Conservation (phyloP, 2,888 invertebrate genomes). For the Chymomyza fuscimana region DNA sequence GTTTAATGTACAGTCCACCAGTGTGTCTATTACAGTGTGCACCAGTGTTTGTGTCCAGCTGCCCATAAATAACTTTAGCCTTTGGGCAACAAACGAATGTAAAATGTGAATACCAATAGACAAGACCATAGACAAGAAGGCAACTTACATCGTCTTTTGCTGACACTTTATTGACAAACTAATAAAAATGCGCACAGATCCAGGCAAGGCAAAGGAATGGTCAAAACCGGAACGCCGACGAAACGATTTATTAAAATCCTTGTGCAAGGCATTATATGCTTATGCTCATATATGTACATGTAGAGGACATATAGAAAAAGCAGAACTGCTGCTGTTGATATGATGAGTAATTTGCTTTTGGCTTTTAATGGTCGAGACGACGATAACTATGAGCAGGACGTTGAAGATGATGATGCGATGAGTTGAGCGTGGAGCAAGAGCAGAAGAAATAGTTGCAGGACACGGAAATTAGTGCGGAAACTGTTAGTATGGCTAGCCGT, state of each 20-base stretch:
- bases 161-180: conserved; percentile 74
- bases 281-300: conserved; percentile 10
- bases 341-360: conserved; percentile 78
- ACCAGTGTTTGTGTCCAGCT: not conserved
- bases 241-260: conserved; percentile 76
- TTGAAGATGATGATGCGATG: too few relatives aligned
- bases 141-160: conserved; percentile 63
- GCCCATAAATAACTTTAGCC: conserved; percentile 41
- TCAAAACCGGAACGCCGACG: conserved; percentile 26
- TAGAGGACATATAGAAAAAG: conserved; percentile 49
- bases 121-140: conserved; percentile 33
- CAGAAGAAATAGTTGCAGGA: conserved; percentile 57
- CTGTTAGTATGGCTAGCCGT: conserved; percentile 45
- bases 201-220: conserved; percentile 6
- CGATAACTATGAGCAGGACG: conserved; percentile 24
- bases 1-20: not conserved
- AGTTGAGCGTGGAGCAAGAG: not conserved
- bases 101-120: conserved; percentile 30
- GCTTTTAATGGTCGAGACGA: conserved; percentile 69
- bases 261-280: conserved; percentile 39
- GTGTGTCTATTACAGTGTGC: not conserved
- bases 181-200: conserved; percentile 62
- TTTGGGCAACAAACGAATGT: conserved; percentile 49
- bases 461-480: conserved; percentile 71
- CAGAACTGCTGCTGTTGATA: conserved; percentile 59